phyloP scores from a whole-genome alignment of 2,797 vertebrate species.

The Onychomys torridus region DNA sequence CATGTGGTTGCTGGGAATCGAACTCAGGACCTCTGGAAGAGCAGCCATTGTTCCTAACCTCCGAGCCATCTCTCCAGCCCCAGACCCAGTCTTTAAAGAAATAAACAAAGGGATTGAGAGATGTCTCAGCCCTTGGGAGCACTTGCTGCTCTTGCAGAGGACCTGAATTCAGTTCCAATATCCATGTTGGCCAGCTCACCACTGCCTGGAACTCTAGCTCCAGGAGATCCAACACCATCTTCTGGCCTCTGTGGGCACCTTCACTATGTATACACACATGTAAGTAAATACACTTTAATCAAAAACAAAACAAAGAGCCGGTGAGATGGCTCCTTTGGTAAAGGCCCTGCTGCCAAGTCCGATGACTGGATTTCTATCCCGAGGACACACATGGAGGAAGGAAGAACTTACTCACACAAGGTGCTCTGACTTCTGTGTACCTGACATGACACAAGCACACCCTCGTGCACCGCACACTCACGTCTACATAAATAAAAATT shows the following conservation, averaged over 20 bases:
- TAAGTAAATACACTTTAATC: background rate
- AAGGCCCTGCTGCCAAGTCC: background rate
- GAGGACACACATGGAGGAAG: background rate
- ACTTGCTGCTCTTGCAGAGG: background rate
- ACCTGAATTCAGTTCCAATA: background rate
- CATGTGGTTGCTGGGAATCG: too few species aligned
- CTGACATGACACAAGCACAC: background rate
- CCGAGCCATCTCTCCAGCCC: too few species aligned
- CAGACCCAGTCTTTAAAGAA: background rate
- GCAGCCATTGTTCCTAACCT: too few species aligned
- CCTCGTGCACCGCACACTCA: background rate
- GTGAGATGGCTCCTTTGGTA: background rate
- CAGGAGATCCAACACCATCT: background rate
- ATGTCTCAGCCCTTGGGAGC: background rate
- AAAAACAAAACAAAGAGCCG: background rate
- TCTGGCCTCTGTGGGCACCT: background rate
- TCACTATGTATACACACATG: background rate
- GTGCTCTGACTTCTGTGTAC: background rate
- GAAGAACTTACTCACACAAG: background rate
- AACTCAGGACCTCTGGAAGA: too few species aligned
- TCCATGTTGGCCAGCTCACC: background rate
- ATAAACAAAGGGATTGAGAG: background rate
- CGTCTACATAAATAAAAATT: background rate
- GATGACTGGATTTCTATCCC: background rate
- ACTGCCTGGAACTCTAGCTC: background rate